These are phyloP conservation scores for Vandiemenella viatica DNA, from an alignment of 2,888 invertebrate genomes.

Conservation along the genomic window DNA sequence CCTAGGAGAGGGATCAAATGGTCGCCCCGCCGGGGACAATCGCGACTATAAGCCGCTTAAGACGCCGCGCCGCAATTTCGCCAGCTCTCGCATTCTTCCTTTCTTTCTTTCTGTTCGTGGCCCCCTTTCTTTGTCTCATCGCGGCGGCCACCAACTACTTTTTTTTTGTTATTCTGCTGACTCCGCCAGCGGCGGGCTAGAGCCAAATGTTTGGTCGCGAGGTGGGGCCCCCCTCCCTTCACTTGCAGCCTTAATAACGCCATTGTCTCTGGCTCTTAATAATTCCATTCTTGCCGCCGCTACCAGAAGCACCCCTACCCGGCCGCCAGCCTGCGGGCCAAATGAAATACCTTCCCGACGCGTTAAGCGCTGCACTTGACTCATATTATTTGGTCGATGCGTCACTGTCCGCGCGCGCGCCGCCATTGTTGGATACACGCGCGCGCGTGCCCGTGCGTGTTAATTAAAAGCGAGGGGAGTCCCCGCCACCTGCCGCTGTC, in stretches of 20 bases:
- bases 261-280: slow-evolving; percentile 10
- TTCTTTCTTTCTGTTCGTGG: no score
- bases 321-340: neutral
- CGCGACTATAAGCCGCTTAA: no score
- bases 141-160: no score
- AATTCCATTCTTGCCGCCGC: slow-evolving; percentile 3
- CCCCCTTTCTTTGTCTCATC: no score
- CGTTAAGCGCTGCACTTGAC: slow-evolving; percentile 11
- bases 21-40: no score
- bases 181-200: neutral
- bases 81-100: no score
- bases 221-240: neutral
- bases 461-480: neutral
- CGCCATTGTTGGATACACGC: neutral
- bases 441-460: neutral
- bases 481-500: neutral
- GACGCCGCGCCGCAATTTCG: no score
- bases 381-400: slow-evolving; percentile 12
- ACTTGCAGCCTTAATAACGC: slow-evolving; percentile 3
- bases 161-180: neutral
- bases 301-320: neutral
- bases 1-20: no score
- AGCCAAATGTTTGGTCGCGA: neutral
- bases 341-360: slow-evolving; percentile 11
- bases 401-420: slow-evolving; percentile 5